Base-by-base conservation (phyloP, 2,113 vertebrate genomes). In the Microtus ochrogaster region DNA sequence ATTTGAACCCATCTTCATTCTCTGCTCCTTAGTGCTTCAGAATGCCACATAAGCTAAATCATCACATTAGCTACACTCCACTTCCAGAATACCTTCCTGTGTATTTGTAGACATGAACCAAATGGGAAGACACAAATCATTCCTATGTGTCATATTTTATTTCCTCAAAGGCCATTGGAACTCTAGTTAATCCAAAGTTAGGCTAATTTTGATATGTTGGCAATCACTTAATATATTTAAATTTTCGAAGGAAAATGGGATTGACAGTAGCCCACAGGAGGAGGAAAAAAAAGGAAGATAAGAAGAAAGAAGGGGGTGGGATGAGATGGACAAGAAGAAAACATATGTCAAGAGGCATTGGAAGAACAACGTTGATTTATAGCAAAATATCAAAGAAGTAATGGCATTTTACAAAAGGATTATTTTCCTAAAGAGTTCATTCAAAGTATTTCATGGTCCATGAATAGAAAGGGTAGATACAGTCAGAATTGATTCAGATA, bases 381-480 rank as follows among this genome's bases (percentile, higher is more conserved):
- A 87, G 21, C 5, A 81, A 94, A 93, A 92, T 68, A 73, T 26
- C 17, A 89, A 44, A 58, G 19, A 92, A 3, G 11, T 3, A 82
- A 91, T 63, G 36, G 0, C 68, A 7, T n/a, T 49, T 93, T 66
- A 94, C 74, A 92, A 33, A 93, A 66, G 47, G 26, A 26, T 65
- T 84, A 95, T 22, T 94, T 41, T 61, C 28, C 21, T 49, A 89
- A 88, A 78, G n/a, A 91, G 7, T 28, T 86, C 19, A 72, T 58
- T 92, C 3, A 63, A 85, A 2, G 73, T 76, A 94, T 93, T 70
- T 82, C 44, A 30, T 55, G 72, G 33, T 6, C 8, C 61, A 61
- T 70, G 33, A 39, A 91, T 30, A 83, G 26, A 9, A 96, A 94
- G 6, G 10, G 85, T 91, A 89, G 10, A 94, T 49, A 78, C 22